Evolutionary conservation across 2,797 vertebrate species (phyloP).

Genomic region (Leuciscus waleckii): DNA sequence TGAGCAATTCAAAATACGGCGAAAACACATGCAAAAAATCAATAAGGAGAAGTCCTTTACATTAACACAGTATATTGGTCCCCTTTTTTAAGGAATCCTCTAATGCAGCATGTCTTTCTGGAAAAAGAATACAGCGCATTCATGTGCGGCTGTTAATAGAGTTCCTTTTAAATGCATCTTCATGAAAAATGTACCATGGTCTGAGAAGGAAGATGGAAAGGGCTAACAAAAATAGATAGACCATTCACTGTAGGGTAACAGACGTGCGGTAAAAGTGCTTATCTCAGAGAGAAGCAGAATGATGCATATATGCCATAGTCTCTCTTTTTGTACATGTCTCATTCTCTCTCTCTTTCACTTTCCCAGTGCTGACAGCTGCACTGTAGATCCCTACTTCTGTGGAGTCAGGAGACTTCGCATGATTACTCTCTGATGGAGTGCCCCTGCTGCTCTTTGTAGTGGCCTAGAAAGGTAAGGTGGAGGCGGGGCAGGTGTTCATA

Average conservation of each 20-base stretch:
- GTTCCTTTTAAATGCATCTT: constrained; percentile 22
- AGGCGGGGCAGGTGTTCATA: background rate
- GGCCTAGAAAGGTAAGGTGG: constrained; percentile 5
- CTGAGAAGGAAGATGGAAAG: constrained; percentile 19
- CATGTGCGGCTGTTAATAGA: constrained; percentile 21
- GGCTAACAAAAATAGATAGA: constrained; percentile 23
- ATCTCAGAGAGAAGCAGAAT: constrained; percentile 41
- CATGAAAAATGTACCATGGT: constrained; percentile 49
- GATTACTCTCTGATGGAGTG: constrained; percentile 46
- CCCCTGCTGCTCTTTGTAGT: constrained; percentile 17
- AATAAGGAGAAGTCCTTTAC: background rate
- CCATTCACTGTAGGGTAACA: constrained; percentile 7
- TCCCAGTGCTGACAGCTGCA: constrained; percentile 26
- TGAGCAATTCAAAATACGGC: background rate
- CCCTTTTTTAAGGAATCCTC: background rate
- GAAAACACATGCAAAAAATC: background rate
- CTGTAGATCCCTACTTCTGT: constrained; percentile 27
- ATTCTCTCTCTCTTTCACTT: background rate
- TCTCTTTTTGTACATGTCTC: constrained; percentile 12
- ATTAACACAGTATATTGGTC: background rate
- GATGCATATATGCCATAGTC: constrained; percentile 15
- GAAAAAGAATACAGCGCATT: constrained; percentile 3
- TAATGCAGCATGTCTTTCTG: background rate
- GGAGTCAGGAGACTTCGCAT: constrained; percentile 32
- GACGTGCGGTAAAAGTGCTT: constrained; percentile 43